Percentiles rank a stretch among this genome's conserved stretches.
These are phyloP conservation scores for Sebastes taczanowskii DNA, from an alignment of 2,797 vertebrate genomes.

Conservation along the genomic window DNA sequence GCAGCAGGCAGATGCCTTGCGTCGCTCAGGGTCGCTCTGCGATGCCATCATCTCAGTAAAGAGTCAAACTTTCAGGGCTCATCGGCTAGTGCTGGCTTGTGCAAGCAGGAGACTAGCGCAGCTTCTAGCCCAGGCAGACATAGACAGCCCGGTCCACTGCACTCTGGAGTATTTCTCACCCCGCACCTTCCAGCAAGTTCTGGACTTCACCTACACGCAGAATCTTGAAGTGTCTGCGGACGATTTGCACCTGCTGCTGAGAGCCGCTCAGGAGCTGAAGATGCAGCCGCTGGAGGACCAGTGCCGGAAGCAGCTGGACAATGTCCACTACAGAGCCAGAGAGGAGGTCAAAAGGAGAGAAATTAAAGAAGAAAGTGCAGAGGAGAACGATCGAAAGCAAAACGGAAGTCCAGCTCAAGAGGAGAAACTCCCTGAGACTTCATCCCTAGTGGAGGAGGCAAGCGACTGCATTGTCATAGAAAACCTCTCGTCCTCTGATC, in stretches of 20 bases:
- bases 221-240: slow-evolving; percentile 78
- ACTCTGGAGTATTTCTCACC: slow-evolving; percentile 78
- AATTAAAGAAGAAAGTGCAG: slow-evolving; percentile 19
- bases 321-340: slow-evolving; percentile 14
- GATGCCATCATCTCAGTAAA: slow-evolving; percentile 83
- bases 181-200: slow-evolving; percentile 84
- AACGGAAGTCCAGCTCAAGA: background rate
- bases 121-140: slow-evolving; percentile 56
- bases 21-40: slow-evolving; percentile 80
- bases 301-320: slow-evolving; percentile 73
- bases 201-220: slow-evolving; percentile 85
- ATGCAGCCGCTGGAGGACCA: slow-evolving; percentile 82
- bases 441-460: background rate
- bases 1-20: slow-evolving; percentile 79
- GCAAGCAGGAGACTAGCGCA: slow-evolving; percentile 81
- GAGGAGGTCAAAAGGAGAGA: background rate
- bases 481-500: slow-evolving; percentile 17
- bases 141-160: slow-evolving; percentile 64
- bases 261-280: slow-evolving; percentile 80
- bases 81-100: slow-evolving; percentile 86
- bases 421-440: background rate
- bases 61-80: slow-evolving; percentile 81
- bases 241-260: slow-evolving; percentile 80
- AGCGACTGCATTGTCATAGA: background rate
- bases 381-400: background rate